Evolutionary conservation across 1,140 invertebrate species (phyloP), one percentile per base, ranked within the genome.

Genomic region (Euura lappo): DNA sequence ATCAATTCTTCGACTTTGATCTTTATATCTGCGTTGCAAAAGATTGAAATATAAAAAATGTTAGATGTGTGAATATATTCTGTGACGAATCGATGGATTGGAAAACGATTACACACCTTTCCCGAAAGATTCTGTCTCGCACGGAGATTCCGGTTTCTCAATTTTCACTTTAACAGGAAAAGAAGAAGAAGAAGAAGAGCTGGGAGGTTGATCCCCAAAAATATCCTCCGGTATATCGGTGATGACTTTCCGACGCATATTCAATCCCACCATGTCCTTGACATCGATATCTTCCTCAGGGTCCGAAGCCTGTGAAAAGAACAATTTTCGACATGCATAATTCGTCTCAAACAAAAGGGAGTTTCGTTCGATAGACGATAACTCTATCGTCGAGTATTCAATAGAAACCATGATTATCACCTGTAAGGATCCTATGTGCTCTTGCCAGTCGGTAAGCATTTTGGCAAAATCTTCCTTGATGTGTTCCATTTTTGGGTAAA

Each of bases 381-480:
- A 28, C 28, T 28, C 28, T 28, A 51, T 8, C 47, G n/a, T 8
- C 1, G n/a, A 51, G n/a, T 51, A 28, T 28, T 28, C 28, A 1
- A 7, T 74, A 44, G 46, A 69, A 51, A 75, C 45, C 45, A 45
- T 2, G 28, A 28, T 28, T 28, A 28, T 68, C 69, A 85, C 85
- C 80, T 86, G 81, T 51, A 86, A 74, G 60, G 83, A 80, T 47
- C 84, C 85, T 71, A 87, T 76, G 68, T 88, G 86, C 67, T 87
- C 84, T 67, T 86, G 80, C 86, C 86, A 88, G 71, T 87, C 85
- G 43, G 81, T 85, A 65, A 87, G 81, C 66, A 84, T 81, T 79
- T 86, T 87, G 68, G 83, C 84, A 79, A 84, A 88, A 73, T 88
- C 86, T 71, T 88, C 85, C 64, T 82, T 85, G 6, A 79, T 80